A percentile compares a stretch with the other conserved stretches of the same genome.
These are phyloP conservation scores for Mesorhabditis belari DNA, from an alignment of 2,888 invertebrate species.

Conservation along the genomic window DNA sequence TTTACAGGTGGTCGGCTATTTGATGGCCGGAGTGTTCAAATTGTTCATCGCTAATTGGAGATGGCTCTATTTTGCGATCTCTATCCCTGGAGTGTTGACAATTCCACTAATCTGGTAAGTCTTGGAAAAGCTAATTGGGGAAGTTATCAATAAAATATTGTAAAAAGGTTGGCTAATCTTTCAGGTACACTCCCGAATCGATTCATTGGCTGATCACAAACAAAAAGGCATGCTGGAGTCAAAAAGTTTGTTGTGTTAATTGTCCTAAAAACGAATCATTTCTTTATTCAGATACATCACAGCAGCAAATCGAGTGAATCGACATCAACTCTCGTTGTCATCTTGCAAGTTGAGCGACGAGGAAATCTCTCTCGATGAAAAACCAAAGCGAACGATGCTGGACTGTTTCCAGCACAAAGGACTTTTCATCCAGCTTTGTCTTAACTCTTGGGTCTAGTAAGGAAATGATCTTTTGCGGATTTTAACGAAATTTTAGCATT, in stretches of 20 bases:
- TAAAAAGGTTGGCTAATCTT: too few relatives aligned
- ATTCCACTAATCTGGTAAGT: conserved; percentile 41
- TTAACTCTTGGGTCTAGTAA: conserved; percentile 42
- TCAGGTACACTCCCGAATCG: conserved; percentile 38
- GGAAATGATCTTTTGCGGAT: conserved; percentile 21
- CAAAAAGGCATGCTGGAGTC: too few relatives aligned
- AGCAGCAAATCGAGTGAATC: conserved; percentile 28
- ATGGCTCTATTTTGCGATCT: conserved; percentile 35
- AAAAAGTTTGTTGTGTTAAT: too few relatives aligned
- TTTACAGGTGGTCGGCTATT: conserved; percentile 42
- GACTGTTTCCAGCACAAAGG: conserved; percentile 23
- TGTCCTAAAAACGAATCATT: too few relatives aligned
- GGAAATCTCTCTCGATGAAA: conserved; percentile 31
- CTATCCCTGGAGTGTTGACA: conserved; percentile 36
- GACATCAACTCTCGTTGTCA: conserved; percentile 16
- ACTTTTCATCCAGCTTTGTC: conserved; percentile 31
- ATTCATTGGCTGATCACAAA: conserved; percentile 47
- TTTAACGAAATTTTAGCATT: conserved; percentile 20
- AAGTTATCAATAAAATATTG: too few relatives aligned
- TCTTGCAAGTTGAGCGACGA: too few relatives aligned
- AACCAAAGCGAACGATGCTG: conserved; percentile 14
- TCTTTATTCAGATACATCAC: conserved; percentile 26
- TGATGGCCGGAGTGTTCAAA: conserved; percentile 41
- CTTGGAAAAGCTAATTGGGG: too few relatives aligned
- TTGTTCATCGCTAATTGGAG: conserved; percentile 39